Base-by-base conservation (phyloP, 2,888 invertebrate species). In the Stenodema calcarata region DNA sequence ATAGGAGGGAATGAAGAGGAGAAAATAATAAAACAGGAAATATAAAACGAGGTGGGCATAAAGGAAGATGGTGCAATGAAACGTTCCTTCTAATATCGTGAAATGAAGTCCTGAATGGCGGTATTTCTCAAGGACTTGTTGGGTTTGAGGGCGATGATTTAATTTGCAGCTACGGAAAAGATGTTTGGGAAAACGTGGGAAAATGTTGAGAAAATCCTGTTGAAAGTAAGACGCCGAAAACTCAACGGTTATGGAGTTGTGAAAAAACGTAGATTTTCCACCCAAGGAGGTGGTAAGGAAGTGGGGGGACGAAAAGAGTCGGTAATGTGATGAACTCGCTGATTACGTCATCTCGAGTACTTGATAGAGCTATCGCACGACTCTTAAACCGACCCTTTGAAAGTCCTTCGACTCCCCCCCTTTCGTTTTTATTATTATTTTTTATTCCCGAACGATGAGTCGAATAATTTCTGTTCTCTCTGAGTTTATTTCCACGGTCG, bases 281-380 rank as follows among this genome's bases (percentile, higher is more conserved):
- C 35, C 41, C 18, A 35, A 73, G 73, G 73, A 73, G 35, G 35
- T 35, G 35, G 73, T 41, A 41, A 30, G 18, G 35, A 73, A 73
- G 73, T 27, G 30, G n/a, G n/a, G n/a, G n/a, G n/a, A n/a, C n/a
- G 35, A 73, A 35, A 73, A 70, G 7, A 73, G 73, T 7, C 41
- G 73, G 41, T 41, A 73, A 73, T 41, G 73, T 73, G 73, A 73
- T 73, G 73, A 73, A 41, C 73, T 73, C 41, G 7, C 73, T 73
- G 73, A 73, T 73, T 73, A 73, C 73, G 73, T 73, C 73, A 73
- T 73, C 73, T 41, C 18, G 28, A 73, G 14, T 47, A 16, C 35
- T 73, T 73, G 73, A 73, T n/a, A 73, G 73, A 35, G 73, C 73
- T 41, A 73, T 41, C 41, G 73, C 73, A 9, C 35, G 30, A 16